These are phyloP conservation scores for Tyrannus savana DNA, from an alignment of 2,113 vertebrate species.

Conservation along the genomic window DNA sequence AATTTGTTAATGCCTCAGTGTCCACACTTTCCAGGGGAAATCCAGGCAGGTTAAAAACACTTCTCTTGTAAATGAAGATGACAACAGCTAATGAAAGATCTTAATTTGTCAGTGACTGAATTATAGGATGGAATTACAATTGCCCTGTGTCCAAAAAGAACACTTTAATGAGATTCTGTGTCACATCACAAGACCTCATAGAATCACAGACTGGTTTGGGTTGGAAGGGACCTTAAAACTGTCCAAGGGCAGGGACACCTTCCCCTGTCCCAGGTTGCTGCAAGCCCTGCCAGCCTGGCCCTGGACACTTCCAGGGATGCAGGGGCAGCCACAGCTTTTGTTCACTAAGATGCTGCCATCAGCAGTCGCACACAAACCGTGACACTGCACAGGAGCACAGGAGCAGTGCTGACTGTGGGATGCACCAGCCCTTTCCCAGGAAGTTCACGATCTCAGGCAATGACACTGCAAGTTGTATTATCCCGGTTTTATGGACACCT, in stretches of 20 bases:
- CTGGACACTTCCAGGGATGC: background rate
- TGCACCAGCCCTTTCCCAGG: background rate
- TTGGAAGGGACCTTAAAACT: no score
- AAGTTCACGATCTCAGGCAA: background rate
- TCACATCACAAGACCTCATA: no score
- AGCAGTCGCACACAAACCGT: background rate
- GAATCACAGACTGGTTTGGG: no score
- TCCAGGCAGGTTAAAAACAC: background rate
- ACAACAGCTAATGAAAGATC: no score
- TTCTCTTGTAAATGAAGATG: no score
- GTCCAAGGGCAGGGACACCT: no score
- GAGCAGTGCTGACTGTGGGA: rapidly evolving
- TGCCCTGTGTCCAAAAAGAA: no score
- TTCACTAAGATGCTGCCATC: background rate
- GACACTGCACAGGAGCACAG: background rate
- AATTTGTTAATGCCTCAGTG: background rate
- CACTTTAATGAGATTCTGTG: no score
- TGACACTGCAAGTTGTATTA: rapidly evolving
- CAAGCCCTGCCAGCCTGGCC: background rate
- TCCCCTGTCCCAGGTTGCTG: background rate
- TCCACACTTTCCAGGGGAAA: background rate
- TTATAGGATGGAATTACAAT: no score
- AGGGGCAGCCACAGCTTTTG: background rate
- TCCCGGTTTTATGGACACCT: background rate
- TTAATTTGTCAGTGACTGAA: no score